A percentile compares a stretch with the other conserved stretches of the same genome.
Conservation (phyloP, 2,888 invertebrate genomes). For the Habroteleia sp. region DNA sequence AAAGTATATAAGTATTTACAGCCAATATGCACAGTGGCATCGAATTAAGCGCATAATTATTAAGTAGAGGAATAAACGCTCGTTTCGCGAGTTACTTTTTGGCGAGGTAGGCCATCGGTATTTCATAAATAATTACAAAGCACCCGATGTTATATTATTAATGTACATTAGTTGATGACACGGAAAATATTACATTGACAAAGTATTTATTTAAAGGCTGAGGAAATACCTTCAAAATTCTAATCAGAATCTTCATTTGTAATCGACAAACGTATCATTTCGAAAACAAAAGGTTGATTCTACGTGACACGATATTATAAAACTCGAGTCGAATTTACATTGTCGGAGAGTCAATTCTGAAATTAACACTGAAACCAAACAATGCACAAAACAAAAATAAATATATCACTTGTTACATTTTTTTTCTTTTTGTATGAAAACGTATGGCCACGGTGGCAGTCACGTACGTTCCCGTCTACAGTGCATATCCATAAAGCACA, state of each 20-base stretch:
- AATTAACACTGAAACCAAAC: conserved; percentile 51
- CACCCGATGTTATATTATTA: conserved; percentile 53
- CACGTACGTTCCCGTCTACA: conserved; percentile 34
- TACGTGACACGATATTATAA: conserved; percentile 32
- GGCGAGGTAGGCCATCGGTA: conserved; percentile 76
- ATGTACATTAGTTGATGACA: conserved; percentile 46
- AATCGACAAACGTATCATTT: conserved; percentile 20
- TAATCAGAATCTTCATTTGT: conserved; percentile 42
- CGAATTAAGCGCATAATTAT: conserved; percentile 69
- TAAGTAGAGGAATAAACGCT: conserved; percentile 69
- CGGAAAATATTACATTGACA: conserved; percentile 46
- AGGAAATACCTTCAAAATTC: conserved; percentile 36
- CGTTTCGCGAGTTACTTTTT: conserved; percentile 68
- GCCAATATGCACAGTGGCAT: conserved; percentile 63
- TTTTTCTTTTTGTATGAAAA: conserved; percentile 13
- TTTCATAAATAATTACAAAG: conserved; percentile 66
- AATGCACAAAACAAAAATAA: conserved; percentile 42
- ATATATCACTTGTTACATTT: conserved; percentile 41
- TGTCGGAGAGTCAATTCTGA: conserved; percentile 35
- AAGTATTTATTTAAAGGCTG: conserved; percentile 31
- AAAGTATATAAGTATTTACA: conserved; percentile 63
- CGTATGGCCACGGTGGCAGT: conserved; percentile 18
- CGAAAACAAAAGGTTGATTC: conserved; percentile 19
- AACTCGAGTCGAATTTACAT: conserved; percentile 28
- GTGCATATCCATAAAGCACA: conserved; percentile 52